Percentiles rank a stretch among this genome's conserved stretches.
These are phyloP conservation scores for Elephantulus edwardii DNA, from an alignment of 2,113 vertebrate genomes.

Conservation along the genomic window DNA sequence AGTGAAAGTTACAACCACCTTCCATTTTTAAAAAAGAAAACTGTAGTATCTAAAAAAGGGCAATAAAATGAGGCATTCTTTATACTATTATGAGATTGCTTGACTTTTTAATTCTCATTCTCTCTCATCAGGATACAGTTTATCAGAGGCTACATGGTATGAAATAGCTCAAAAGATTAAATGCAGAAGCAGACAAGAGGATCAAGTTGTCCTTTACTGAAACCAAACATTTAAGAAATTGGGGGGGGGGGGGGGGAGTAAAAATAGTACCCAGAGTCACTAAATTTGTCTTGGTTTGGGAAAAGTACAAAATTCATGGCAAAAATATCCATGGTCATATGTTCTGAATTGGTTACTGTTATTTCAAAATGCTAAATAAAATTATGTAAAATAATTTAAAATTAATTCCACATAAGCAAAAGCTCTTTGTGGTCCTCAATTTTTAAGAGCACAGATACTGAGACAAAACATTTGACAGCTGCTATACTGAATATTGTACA, in stretches of 20 bases:
- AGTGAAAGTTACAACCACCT: no score
- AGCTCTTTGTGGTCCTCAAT: background rate
- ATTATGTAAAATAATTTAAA: slow-evolving; percentile 9
- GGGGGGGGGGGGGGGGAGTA: background rate
- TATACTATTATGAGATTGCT: background rate
- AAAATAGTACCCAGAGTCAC: background rate
- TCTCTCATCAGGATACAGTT: background rate
- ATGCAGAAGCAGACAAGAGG: background rate
- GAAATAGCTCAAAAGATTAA: background rate
- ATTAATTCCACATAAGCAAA: slow-evolving; percentile 7
- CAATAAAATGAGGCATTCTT: no score
- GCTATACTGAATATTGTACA: background rate
- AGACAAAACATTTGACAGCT: slow-evolving; percentile 36
- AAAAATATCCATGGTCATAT: background rate
- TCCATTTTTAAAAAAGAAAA: no score
- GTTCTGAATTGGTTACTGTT: background rate
- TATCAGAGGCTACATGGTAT: background rate
- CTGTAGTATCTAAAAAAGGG: no score
- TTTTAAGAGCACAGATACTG: background rate
- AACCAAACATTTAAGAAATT: background rate
- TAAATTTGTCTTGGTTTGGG: background rate
- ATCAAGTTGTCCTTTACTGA: background rate
- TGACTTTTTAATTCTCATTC: background rate
- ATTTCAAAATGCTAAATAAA: background rate
- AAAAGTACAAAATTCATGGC: background rate